A percentile compares a stretch with the other conserved stretches of the same genome.
Conservation (phyloP, 2,113 vertebrate species). For the Anarrhichthys ocellatus region DNA sequence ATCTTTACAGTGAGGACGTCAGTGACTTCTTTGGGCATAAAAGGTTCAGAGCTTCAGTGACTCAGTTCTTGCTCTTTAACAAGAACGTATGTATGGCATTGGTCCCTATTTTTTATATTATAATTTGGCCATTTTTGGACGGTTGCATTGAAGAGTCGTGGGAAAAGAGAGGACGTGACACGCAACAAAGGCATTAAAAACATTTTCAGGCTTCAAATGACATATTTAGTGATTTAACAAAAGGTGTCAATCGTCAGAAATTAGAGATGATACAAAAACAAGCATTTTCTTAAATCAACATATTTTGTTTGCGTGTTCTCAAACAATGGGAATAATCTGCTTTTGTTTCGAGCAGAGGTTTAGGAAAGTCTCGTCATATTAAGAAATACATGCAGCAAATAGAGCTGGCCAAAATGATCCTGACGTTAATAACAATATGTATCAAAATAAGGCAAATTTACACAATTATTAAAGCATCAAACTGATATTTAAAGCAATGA, state of each 20-base stretch:
- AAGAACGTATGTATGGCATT: background rate
- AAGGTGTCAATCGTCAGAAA: background rate
- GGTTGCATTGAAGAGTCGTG: background rate
- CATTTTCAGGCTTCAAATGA: background rate
- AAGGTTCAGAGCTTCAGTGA: conserved; percentile 32
- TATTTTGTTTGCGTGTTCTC: conserved; percentile 1
- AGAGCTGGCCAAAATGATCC: background rate
- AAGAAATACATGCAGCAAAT: background rate
- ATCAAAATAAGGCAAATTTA: background rate
- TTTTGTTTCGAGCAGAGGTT: background rate
- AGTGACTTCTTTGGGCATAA: conserved; percentile 51
- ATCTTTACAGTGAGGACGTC: conserved; percentile 41
- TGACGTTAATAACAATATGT: background rate
- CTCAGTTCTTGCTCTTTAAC: conserved; percentile 20
- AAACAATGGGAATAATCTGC: conserved; percentile 2
- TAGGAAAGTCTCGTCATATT: background rate
- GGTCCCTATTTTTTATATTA: background rate
- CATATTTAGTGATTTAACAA: background rate
- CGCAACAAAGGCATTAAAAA: background rate
- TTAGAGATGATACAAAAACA: background rate
- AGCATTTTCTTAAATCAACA: background rate
- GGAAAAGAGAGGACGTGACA: background rate
- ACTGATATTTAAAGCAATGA: background rate
- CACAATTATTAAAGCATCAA: background rate
- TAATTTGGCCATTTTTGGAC: background rate